phyloP scores from a whole-genome alignment of 1,140 invertebrate genomes.

The Mylabris phalerata region DNA sequence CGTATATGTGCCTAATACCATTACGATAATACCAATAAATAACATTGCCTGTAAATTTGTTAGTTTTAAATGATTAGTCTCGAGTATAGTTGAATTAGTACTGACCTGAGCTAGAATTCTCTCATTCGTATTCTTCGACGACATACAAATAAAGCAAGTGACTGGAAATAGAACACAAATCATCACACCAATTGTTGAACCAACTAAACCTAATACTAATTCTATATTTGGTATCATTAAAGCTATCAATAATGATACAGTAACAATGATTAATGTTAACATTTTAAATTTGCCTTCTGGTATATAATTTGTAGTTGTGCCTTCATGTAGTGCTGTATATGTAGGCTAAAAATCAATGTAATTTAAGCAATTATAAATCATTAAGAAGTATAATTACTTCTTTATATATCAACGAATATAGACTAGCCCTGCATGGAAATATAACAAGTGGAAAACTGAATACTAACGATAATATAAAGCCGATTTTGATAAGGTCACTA shows the following conservation, averaged over 20 bases:
- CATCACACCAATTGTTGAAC: slow-evolving; percentile 91
- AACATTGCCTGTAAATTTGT: slow-evolving; percentile 56
- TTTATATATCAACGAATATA: slow-evolving; percentile 85
- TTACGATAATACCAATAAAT: slow-evolving; percentile 67
- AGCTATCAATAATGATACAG: slow-evolving; percentile 66
- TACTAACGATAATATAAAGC: slow-evolving; percentile 89
- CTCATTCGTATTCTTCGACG: slow-evolving; percentile 67
- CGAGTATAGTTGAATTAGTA: background rate
- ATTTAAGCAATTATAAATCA: slow-evolving; percentile 3
- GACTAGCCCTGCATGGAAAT: slow-evolving; percentile 89
- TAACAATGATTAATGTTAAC: slow-evolving; percentile 71
- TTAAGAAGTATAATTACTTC: slow-evolving; percentile 54
- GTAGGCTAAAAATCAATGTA: background rate
- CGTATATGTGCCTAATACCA: slow-evolving; percentile 81
- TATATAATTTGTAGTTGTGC: slow-evolving; percentile 55
- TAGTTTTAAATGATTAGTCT: slow-evolving; percentile 9
- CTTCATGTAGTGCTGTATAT: slow-evolving; percentile 43
- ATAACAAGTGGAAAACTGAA: slow-evolving; percentile 95
- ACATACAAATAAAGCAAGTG: slow-evolving; percentile 63
- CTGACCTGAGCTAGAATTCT: slow-evolving; percentile 60
- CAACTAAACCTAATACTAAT: slow-evolving; percentile 83
- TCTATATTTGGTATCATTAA: slow-evolving; percentile 84
- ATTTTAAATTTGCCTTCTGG: slow-evolving; percentile 71
- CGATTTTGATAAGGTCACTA: slow-evolving; percentile 84
- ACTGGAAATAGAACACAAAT: slow-evolving; percentile 90